phyloP scores from a whole-genome alignment of 2,797 vertebrate species.

The Xerus rutilus region DNA sequence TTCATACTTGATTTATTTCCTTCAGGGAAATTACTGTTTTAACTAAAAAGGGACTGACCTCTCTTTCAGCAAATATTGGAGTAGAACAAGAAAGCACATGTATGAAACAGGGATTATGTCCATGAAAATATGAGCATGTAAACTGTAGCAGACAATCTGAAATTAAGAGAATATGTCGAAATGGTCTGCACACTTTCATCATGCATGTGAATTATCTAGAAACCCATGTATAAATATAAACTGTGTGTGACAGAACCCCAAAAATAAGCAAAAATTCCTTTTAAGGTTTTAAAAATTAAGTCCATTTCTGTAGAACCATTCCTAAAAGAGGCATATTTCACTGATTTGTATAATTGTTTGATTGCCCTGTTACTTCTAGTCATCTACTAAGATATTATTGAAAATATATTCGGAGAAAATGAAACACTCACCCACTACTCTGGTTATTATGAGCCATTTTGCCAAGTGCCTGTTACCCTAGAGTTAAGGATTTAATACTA shows the following conservation, averaged over 20 bases:
- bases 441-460: neutral
- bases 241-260: neutral
- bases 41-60: neutral
- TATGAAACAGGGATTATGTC: neutral
- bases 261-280: neutral
- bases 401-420: neutral
- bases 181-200: neutral
- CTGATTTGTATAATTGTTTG: neutral
- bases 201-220: neutral
- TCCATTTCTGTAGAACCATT: neutral
- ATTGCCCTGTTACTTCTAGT: neutral
- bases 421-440: neutral
- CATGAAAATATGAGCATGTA: neutral
- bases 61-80: neutral
- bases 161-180: neutral
- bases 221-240: neutral
- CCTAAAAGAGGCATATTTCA: neutral
- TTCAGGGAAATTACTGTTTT: slow-evolving; percentile 28
- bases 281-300: neutral
- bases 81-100: neutral
- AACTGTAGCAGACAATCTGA: neutral
- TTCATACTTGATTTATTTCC: slow-evolving; percentile 25
- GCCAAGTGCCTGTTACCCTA: neutral
- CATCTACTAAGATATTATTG: neutral
- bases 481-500: neutral